Percentiles rank a stretch among this genome's conserved stretches.
Evolutionary conservation across 1,140 invertebrate species (phyloP).

Genomic region (Drosophila takahashii): DNA sequence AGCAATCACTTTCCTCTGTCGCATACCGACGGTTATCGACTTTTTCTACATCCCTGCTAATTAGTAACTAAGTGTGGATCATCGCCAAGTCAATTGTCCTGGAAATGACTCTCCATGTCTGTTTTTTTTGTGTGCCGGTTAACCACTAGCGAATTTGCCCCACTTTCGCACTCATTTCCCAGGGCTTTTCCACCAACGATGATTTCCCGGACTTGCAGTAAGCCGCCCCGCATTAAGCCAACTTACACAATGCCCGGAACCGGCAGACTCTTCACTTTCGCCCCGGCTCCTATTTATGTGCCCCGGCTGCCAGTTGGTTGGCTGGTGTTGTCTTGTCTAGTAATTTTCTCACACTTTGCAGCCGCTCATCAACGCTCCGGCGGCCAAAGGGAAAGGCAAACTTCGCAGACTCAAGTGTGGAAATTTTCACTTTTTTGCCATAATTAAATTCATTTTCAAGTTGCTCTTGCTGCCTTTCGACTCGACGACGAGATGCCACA

Average conservation of each 20-base stretch:
- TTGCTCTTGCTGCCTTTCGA: conserved; percentile 55
- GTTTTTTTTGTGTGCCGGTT: conserved; percentile 10
- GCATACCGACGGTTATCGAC: conserved; percentile 5
- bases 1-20: conserved; percentile 44
- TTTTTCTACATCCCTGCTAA: conserved; percentile 39
- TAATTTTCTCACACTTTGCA: conserved; percentile 74
- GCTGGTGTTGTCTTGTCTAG: conserved; percentile 66
- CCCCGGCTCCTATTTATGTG: conserved; percentile 65
- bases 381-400: conserved; percentile 57
- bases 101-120: conserved; percentile 18
- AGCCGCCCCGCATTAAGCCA: conserved; percentile 43
- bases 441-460: conserved; percentile 83
- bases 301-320: conserved; percentile 28
- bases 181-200: conserved; percentile 10
- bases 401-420: conserved; percentile 78
- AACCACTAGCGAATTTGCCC: conserved; percentile 28
- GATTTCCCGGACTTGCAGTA: conserved; percentile 13
- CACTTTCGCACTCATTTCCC: conserved; percentile 30
- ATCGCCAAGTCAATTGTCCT: conserved; percentile 54
- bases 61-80: conserved; percentile 59
- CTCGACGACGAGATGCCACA: conserved; percentile 32
- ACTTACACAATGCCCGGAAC: conserved; percentile 43
- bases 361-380: conserved; percentile 65
- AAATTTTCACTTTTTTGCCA: conserved; percentile 81
- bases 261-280: conserved; percentile 53